Base-by-base conservation (phyloP, 2,888 invertebrate genomes). In the Ctena decussata region DNA sequence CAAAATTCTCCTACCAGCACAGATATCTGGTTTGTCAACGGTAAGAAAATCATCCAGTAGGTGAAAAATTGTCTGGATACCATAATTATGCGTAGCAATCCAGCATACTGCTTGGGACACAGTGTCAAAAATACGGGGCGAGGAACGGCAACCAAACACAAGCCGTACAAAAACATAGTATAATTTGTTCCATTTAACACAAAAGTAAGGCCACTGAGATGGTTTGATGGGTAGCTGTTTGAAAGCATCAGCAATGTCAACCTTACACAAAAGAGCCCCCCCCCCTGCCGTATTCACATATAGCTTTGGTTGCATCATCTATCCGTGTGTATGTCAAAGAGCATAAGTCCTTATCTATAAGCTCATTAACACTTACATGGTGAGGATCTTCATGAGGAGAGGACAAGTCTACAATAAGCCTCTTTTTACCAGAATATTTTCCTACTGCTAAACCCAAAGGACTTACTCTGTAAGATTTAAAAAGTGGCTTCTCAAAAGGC, bases 391-490 rank as follows among this genome's bases (percentile, higher is more conserved):
- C 69, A 75, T 89, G 91, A 27, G 89, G 87, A 0, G 89, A 70
- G 12, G 87, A 89, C 8, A 89, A 24, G 73, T 91, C 91, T 0
- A 90, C 71, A 11, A 88, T 89, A 0, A 91, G 57, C 5, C 89
- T 46, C 53, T 87, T 69, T 65, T 87, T 87, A 21, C 78, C 78
- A 0, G 84, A 85, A 57, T 89, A 87, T 79, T 89, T 90, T 1
- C 80, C 76, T 39, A 60, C 71, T 0, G 86, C 87, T 44, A 89
- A 60, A 21, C 85, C 90, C 1, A 88, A 53, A 0, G 89, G 84
- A 30, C 65, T 82, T 24, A 89, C 82, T 21, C 89, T 44, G 46
- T 82, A 84, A 12, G 30, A 11, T 5, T 69, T 2, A 79, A 89
- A 84, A 18, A 89, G 87, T 15, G 49, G 49, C 1, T 21, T 2